phyloP scores from a whole-genome alignment of 2,113 vertebrate species.

The Rhinichthys klamathensis region DNA sequence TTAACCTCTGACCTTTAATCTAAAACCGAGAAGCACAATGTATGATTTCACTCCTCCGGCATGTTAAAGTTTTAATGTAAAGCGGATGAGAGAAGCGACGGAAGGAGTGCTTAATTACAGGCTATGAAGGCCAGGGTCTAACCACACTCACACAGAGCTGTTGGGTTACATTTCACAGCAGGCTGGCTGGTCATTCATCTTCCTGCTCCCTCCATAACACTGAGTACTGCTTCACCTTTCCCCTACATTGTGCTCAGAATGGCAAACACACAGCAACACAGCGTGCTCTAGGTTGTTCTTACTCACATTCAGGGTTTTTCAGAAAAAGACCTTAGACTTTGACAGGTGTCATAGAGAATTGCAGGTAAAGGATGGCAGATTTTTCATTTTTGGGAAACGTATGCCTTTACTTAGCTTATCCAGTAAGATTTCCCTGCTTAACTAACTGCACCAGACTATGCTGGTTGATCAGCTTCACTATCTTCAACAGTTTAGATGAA shows the following conservation, averaged over 20 bases:
- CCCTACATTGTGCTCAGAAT: conserved; percentile 33
- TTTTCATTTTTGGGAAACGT: background rate
- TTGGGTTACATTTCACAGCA: conserved; percentile 32
- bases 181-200: conserved; percentile 6
- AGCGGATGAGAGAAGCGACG: conserved; percentile 19
- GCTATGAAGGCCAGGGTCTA: conserved; percentile 1
- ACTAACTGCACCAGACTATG: background rate
- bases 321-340: background rate
- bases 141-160: background rate
- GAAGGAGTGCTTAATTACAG: conserved; percentile 29
- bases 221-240: conserved; percentile 32
- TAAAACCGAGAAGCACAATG: conserved; percentile 26
- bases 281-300: background rate
- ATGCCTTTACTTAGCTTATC: background rate
- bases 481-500: background rate
- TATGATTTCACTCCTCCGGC: conserved; percentile 14
- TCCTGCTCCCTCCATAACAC: background rate
- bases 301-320: background rate
- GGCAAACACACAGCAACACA: background rate
- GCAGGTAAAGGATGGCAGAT: background rate
- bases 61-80: conserved; percentile 26
- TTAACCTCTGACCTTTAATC: conserved; percentile 28
- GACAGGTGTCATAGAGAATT: background rate
- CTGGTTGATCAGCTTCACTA: background rate
- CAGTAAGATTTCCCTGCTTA: background rate